Conservation (phyloP, 2,113 vertebrate genomes). For the Myiopsitta monachus region DNA sequence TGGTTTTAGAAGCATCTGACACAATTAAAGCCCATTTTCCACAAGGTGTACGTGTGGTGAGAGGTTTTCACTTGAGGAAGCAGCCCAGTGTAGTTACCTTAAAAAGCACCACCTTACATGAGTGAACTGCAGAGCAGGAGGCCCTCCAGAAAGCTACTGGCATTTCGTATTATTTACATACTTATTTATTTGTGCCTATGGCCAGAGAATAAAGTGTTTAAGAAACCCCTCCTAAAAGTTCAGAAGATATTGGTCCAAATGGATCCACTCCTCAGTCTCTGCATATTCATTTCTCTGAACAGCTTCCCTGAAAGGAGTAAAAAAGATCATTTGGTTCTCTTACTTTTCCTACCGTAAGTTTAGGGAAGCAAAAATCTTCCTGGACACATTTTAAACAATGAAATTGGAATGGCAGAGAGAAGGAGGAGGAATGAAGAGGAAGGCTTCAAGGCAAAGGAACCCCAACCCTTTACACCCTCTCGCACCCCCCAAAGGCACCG, state of each 20-base stretch:
- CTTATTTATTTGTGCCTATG: not conserved
- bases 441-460: not conserved
- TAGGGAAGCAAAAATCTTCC: not conserved
- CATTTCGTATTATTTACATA: not conserved
- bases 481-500: not conserved
- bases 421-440: not conserved
- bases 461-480: rapidly evolving
- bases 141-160: not conserved
- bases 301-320: not conserved
- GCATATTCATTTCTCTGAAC: not conserved
- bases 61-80: not conserved
- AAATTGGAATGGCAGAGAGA: not conserved
- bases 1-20: not conserved
- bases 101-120: not conserved
- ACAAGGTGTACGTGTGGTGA: rapidly evolving
- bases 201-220: not conserved
- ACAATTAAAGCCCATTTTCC: not conserved
- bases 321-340: no score
- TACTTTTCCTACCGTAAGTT: not conserved
- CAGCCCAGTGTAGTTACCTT: not conserved
- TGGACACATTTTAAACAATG: not conserved
- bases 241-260: not conserved
- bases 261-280: not conserved
- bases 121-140: not conserved
- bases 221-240: not conserved